Evolutionary conservation across 2,797 vertebrate species (phyloP).

Genomic region (Hoplostethus atlanticus): DNA sequence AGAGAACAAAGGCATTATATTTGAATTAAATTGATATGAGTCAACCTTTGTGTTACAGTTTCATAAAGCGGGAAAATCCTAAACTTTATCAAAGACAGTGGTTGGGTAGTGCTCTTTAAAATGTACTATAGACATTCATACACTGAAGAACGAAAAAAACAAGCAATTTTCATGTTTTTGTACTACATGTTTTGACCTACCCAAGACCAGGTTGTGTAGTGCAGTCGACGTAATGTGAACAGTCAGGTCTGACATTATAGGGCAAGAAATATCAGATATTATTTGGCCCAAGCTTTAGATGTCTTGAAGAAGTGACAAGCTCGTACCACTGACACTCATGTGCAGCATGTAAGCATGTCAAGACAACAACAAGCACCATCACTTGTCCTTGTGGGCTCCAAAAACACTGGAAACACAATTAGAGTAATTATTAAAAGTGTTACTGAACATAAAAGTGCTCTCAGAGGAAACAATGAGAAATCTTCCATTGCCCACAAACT

Average conservation of each 20-base stretch:
- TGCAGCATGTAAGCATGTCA: neutral
- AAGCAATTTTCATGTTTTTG: neutral
- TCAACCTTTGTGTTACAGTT: neutral
- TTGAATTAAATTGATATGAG: neutral
- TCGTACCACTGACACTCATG: too few relatives aligned
- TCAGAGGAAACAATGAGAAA: neutral
- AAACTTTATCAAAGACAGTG: neutral
- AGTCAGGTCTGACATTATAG: too few relatives aligned
- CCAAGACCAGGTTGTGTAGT: too few relatives aligned
- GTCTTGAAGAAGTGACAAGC: neutral
- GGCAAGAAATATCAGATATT: neutral
- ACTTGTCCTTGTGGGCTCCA: neutral
- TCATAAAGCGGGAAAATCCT: neutral
- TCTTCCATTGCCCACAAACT: slow-evolving; percentile 20
- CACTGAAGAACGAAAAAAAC: neutral
- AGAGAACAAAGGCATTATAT: neutral
- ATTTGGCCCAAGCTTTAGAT: neutral
- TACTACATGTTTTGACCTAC: too few relatives aligned
- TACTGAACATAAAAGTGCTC: slow-evolving; percentile 13
- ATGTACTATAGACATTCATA: neutral
- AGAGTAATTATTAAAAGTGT: slow-evolving; percentile 13
- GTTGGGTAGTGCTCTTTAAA: neutral
- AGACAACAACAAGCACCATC: neutral
- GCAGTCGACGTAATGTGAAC: too few relatives aligned
- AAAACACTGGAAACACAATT: neutral